Base-by-base conservation (phyloP, 2,888 invertebrate genomes). In the Hyppa rectilinea region DNA sequence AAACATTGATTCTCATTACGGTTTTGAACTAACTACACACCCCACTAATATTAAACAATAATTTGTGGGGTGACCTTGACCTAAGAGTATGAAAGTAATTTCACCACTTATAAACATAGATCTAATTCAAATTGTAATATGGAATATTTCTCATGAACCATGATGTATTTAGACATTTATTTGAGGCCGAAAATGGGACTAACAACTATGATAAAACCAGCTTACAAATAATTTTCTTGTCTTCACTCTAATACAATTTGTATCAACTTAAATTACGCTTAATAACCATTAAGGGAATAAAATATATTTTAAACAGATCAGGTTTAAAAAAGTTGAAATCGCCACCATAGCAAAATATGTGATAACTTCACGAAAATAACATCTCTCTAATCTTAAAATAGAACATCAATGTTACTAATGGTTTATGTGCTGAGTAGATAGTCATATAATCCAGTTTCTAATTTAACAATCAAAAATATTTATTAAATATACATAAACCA, bases 391-490 rank as follows among this genome's bases (percentile, higher is more conserved):
- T 75, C 31, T 78, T 73, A 75, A 71, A 75, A 68, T 71, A 58
- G 59, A 74, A 81, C 75, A 81, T 78, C 70, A 80, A 82, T 85
- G 81, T 82, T 79, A 84, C 71, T 75, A 82, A 61, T 73, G 79
- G 80, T 85, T 85, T 80, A 86, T 75, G 81, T 75, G 75, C 63
- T 2, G 31, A 66, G 47, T 52, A 62, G 9, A 59, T 59, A 58
- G 47, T 26, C 29, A 65, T 71, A 49, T 69, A 64, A 66, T 75
- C 31, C 53, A 72, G 49, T 68, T 72, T 59, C 62, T 79, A 76
- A 70, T 75, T n/a, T 58, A 45, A 71, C 29, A 65, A 78, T 80
- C 34, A 59, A 82, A 83, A 75, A 81, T 77, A 76, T 80, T 78
- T 71, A 75, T 78, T 58, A 69, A 69, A 59, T 63, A 75, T 71